Evolutionary conservation across 1,140 invertebrate species (phyloP).

Genomic region (Papilio aristodemus): DNA sequence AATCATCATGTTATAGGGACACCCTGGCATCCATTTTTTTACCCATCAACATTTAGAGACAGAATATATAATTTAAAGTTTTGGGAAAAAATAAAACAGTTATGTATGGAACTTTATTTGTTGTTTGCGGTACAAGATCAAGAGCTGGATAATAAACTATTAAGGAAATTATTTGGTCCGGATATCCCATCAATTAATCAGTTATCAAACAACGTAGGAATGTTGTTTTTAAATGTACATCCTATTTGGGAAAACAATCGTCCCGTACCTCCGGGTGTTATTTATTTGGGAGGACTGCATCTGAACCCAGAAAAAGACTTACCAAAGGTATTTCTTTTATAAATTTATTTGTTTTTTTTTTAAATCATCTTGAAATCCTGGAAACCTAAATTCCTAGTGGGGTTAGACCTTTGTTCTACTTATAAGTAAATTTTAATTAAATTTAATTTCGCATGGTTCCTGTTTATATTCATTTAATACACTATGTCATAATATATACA

Average conservation of each 20-base stretch:
- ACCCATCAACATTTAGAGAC: constrained; percentile 61
- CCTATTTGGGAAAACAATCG: constrained; percentile 69
- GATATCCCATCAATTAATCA: constrained; percentile 62
- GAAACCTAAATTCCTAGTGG: no score
- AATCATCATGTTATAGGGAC: constrained; percentile 65
- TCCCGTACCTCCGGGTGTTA: constrained; percentile 74
- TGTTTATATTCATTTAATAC: no score
- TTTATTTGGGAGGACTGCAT: constrained; percentile 79
- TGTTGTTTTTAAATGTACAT: constrained; percentile 80
- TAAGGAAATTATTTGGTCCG: constrained; percentile 62
- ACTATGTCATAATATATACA: no score
- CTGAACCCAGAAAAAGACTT: constrained; percentile 59
- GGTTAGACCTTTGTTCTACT: no score
- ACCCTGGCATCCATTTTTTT: constrained; percentile 70
- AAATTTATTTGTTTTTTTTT: no score
- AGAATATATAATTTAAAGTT: constrained; percentile 49
- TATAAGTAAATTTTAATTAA: no score
- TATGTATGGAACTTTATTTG: constrained; percentile 47
- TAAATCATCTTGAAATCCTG: no score
- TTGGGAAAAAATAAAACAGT: constrained; percentile 53
- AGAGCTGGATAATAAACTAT: constrained; percentile 34
- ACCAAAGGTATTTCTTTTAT: constrained; percentile 55
- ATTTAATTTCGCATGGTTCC: no score
- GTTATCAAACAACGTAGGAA: constrained; percentile 72
- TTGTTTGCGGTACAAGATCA: no score